Evolutionary conservation across 2,888 invertebrate genomes (phyloP), one percentile per base, ranked within the genome.

Genomic region (Therioaphis trifolii): DNA sequence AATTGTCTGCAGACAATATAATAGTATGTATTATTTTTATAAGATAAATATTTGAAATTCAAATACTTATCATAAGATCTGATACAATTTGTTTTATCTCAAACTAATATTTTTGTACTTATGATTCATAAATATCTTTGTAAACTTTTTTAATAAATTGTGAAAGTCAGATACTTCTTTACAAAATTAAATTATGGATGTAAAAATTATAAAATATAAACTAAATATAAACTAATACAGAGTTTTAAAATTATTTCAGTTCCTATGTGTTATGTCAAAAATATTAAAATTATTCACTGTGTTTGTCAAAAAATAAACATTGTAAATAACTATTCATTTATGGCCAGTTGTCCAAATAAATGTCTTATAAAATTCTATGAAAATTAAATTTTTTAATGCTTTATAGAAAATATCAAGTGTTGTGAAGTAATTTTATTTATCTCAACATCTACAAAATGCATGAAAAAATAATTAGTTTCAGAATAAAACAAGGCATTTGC

Each of bases 201-300:
- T 72, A 52, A 72, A 72, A 71, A 71, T 55, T 49, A 69, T 69
- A 69, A 69, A 1, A 49, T 27, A 49, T 49, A 72, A 29, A 5
- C 9, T 46, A 29, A 71, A 71, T n/a, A 71, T 27, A 12, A 71
- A 71, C 12, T 49, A 49, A 52, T 35, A 18, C 71, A 35, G 1
- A 18, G 5, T 4, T 55, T 55, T n/a, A 1, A 0, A n/a, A 55
- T n/a, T 55, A 55, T 55, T 55, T 7, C 35, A 7, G 35, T 35
- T 5, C 35, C 35, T 35, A 35, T 35, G 35, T 35, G 3, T 7
- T 35, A 35, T 35, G 35, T 35, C 35, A 35, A 35, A 35, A 35
- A 35, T 35, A 35, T 35, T 35, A 35, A 35, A 5, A 35, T 35
- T 35, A 35, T 5, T 35, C 35, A 35, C 7, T 35, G 35, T 35